Conservation (phyloP, 2,888 invertebrate species). For the Drepana falcataria region DNA sequence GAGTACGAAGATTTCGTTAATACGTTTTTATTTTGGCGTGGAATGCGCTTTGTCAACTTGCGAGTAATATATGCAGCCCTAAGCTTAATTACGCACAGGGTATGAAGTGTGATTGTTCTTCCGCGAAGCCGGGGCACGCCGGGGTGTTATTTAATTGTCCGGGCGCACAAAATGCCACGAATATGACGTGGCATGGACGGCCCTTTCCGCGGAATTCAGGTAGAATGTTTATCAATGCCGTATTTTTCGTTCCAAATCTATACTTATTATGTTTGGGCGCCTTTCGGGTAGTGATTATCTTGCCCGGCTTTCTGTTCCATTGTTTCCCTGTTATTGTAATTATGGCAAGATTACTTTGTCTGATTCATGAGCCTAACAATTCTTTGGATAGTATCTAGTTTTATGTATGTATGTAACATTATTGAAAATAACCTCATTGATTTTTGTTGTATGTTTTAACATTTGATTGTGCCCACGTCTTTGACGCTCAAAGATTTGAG, state of each 20-base stretch:
- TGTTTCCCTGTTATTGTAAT: not conserved
- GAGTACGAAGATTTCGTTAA: not conserved
- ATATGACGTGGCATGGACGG: constrained; percentile 22
- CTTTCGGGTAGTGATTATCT: not conserved
- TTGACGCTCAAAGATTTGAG: too few species aligned
- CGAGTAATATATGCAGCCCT: not conserved
- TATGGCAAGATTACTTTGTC: not conserved
- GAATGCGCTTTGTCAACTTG: not conserved
- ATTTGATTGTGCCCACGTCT: too few species aligned
- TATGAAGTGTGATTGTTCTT: constrained; percentile 14
- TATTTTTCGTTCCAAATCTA: not conserved
- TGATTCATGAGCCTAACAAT: not conserved
- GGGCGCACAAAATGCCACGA: constrained; percentile 10
- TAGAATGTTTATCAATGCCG: not conserved
- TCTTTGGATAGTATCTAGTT: not conserved
- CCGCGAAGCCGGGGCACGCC: constrained; percentile 15
- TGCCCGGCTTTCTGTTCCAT: not conserved
- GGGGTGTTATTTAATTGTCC: constrained; percentile 5
- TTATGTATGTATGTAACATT: too few species aligned
- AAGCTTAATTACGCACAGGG: constrained; percentile 7
- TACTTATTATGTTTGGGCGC: not conserved
- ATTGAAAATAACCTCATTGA: too few species aligned
- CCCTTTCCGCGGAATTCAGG: constrained; percentile 3
- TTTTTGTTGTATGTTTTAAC: too few species aligned
- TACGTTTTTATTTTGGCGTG: not conserved